Conservation (phyloP, 1,140 invertebrate genomes). For the Oryzaephilus surinamensis region DNA sequence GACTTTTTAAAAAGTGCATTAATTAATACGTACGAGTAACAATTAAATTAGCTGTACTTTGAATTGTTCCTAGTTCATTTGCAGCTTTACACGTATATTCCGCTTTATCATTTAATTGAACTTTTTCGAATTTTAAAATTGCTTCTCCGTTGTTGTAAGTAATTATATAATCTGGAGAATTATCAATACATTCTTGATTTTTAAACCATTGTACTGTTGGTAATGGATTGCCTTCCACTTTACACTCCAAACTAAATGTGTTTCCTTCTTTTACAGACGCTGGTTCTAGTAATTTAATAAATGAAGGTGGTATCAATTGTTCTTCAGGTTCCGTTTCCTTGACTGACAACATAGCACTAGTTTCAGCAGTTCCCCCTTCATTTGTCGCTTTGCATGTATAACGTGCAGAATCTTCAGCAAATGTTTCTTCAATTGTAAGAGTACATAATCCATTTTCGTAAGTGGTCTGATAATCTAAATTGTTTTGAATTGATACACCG, state of each 20-base stretch:
- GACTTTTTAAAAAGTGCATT: neutral
- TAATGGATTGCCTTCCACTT: conserved; percentile 60
- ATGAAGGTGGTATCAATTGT: conserved; percentile 51
- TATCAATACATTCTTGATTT: conserved; percentile 60
- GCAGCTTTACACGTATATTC: conserved; percentile 58
- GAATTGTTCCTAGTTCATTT: conserved; percentile 54
- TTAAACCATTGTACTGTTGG: conserved; percentile 74
- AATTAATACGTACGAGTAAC: conserved; percentile 40
- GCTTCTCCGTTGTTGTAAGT: conserved; percentile 57
- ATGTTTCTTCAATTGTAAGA: conserved; percentile 57
- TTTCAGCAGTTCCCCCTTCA: conserved; percentile 56
- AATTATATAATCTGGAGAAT: conserved; percentile 57
- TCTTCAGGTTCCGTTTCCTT: conserved; percentile 59
- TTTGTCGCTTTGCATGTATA: conserved; percentile 68
- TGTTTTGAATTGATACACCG: conserved; percentile 42
- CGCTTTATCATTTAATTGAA: conserved; percentile 47
- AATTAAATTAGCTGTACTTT: conserved; percentile 43
- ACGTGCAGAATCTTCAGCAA: conserved; percentile 69
- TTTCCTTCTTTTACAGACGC: conserved; percentile 53
- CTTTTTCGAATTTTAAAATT: conserved; percentile 49
- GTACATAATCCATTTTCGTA: conserved; percentile 68
- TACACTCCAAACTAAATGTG: conserved; percentile 57
- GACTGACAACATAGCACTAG: conserved; percentile 61
- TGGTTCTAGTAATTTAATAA: conserved; percentile 51
- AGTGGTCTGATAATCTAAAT: conserved; percentile 42